Percentiles rank a stretch among this genome's conserved stretches.
These are phyloP conservation scores for Amphimallon solstitiale DNA, from an alignment of 2,888 invertebrate genomes.

Conservation along the genomic window DNA sequence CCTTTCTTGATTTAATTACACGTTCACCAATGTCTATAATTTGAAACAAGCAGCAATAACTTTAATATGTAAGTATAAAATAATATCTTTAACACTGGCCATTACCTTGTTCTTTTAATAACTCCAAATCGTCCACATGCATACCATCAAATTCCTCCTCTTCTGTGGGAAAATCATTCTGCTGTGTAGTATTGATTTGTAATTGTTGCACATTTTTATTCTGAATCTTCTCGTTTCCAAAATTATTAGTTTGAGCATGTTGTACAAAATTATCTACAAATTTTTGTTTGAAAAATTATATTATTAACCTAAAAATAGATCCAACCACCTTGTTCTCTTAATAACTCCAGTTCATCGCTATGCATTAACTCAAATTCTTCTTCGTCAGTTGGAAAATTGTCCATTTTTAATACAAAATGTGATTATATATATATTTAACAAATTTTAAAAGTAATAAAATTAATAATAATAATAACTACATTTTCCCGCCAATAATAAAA, in stretches of 20 bases:
- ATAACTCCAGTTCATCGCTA: conserved; percentile 74
- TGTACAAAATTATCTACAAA: conserved; percentile 1
- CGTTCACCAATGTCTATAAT: conserved; percentile 45
- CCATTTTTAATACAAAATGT: conserved; percentile 57
- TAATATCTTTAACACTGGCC: neutral
- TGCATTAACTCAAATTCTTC: conserved; percentile 76
- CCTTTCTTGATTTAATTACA: conserved; percentile 52
- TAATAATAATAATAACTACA: neutral
- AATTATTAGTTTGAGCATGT: neutral
- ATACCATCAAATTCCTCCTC: conserved; percentile 72
- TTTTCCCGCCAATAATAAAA: neutral
- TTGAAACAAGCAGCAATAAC: neutral
- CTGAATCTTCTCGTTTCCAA: neutral
- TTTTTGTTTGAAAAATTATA: conserved; percentile 2
- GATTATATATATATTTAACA: neutral
- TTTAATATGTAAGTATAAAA: neutral
- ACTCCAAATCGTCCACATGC: conserved; percentile 76
- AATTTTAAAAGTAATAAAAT: neutral
- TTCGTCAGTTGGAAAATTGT: conserved; percentile 68
- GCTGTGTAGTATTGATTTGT: neutral
- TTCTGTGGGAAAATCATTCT: conserved; percentile 62
- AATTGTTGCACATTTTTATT: neutral
- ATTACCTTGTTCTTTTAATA: conserved; percentile 66
- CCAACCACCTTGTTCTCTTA: conserved; percentile 66
- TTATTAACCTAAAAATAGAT: conserved; percentile 50